Percentiles rank a stretch among this genome's conserved stretches.
These are phyloP conservation scores for Pheosia gnoma DNA, from an alignment of 2,888 invertebrate species.

Conservation along the genomic window DNA sequence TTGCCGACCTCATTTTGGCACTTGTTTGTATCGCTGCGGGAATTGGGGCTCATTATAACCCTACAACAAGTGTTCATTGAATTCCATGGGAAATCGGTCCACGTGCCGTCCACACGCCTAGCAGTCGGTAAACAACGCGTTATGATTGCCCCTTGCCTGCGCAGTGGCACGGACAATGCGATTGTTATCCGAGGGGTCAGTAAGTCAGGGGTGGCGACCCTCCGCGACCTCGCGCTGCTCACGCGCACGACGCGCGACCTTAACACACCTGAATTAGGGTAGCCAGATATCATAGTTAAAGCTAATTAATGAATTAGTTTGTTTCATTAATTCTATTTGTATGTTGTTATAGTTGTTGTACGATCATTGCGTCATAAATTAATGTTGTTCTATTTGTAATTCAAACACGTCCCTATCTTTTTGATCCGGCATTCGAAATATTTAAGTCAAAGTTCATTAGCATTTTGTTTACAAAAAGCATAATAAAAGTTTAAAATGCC, in stretches of 20 bases:
- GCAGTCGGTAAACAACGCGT: slow-evolving; percentile 62
- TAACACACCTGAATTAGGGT: slow-evolving; percentile 38
- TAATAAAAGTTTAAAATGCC: slow-evolving; percentile 72
- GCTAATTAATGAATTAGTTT: background rate
- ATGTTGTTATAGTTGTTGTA: background rate
- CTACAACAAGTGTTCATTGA: slow-evolving; percentile 45
- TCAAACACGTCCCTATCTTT: slow-evolving; percentile 44
- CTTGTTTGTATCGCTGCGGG: background rate
- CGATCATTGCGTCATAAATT: slow-evolving; percentile 12
- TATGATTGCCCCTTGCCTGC: slow-evolving; percentile 57
- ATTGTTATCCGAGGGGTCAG: slow-evolving; percentile 76
- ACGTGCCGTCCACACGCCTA: slow-evolving; percentile 75
- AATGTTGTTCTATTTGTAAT: slow-evolving; percentile 23
- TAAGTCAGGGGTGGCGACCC: slow-evolving; percentile 63
- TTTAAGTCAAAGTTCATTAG: slow-evolving; percentile 65
- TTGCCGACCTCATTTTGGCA: background rate
- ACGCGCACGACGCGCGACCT: slow-evolving; percentile 59
- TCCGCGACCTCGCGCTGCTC: slow-evolving; percentile 50
- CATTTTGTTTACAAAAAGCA: slow-evolving; percentile 74
- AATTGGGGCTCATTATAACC: background rate
- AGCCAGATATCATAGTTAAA: background rate
- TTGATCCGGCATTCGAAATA: slow-evolving; percentile 53
- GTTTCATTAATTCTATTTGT: background rate
- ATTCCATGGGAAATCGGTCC: slow-evolving; percentile 61
- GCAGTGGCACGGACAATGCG: slow-evolving; percentile 62